Base-by-base conservation (phyloP, 2,113 vertebrate species). In the Corythornis vintsioides region DNA sequence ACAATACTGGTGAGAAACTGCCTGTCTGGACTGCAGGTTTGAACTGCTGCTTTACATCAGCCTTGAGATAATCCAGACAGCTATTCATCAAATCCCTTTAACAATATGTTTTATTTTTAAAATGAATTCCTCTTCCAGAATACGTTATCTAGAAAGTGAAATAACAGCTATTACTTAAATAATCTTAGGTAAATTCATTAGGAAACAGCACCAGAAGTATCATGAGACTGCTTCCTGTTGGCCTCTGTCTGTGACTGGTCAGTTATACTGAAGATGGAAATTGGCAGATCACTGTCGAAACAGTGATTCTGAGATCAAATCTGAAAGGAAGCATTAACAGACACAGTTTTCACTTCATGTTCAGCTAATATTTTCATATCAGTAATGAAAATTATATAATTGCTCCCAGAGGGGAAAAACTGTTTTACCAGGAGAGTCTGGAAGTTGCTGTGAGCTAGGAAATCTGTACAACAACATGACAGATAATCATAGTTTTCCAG, bases 401-500 rank as follows among this genome's bases (percentile, higher is more conserved):
- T 86, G 11, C 40, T 84, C 18, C 25, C 65, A 72, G 48, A 48
- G 60, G 70, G 38, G 7, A 53, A 67, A 74, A 94, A 22, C 7
- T 60, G 0, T 74, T n/a, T 86, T 88, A 33, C 15, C 12, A 57
- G 22, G 26, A 75, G 33, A 69, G 65, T 48, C 55, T 94, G 70
- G 66, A 82, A 89, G 57, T 88, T 35, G 21, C 80, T 79, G 26
- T 80, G 90, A 86, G 61, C 29, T 79, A 31, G 70, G 90, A 94
- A 93, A 67, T 82, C 40, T 86, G 56, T 70, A n/a, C 21, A 18
- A 28, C 57, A 57, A 1, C 13, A 38, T 65, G 20, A 26, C 11
- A 26, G 53, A 81, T 64, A 76, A 92, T 59, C 72, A 43, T 26
- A 63, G 59, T 90, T 93, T 89, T 88, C 79, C 72, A 89, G 88